Evolutionary conservation across 2,113 vertebrate genomes (phyloP), one percentile per base, ranked within the genome.

Genomic region (Motacilla tschutschensis): DNA sequence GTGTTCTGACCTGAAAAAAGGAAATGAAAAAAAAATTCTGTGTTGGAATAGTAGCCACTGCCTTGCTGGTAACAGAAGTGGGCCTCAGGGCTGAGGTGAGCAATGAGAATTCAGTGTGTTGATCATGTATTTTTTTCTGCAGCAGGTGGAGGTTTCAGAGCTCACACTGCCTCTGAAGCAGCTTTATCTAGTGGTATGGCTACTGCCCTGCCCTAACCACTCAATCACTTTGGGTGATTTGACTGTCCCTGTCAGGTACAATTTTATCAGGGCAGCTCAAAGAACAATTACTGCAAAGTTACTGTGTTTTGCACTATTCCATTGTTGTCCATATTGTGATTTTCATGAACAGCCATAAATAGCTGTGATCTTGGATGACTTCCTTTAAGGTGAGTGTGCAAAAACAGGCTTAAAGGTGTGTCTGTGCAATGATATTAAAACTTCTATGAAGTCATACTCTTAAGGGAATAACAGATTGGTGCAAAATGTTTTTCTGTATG

Each of bases 361-460:
- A 97, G 62, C 91, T 87, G 33, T 95, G 90, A 94, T 95, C 92
- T 95, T 95, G 90, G 83, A 69, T 94, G 65, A 70, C 85, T 88
- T 70, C 78, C 80, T 74, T 77, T 92, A 90, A 92, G 89, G 92
- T 92, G 90, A 57, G 57, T 72, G 51, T 86, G 72, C n/a, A 14
- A 84, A 91, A 89, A 92, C n/a, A 83, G 85, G 22, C 87, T 94
- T 81, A 92, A 74, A 94, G 76, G 53, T 91, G 58, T 85, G 64
- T 41, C 31, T 71, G 55, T 85, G 90, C 59, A 83, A 44, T 79
- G 24, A 10, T 83, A 71, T 51, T 91, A 88, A 87, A 66, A 65
- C 31, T 16, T 8, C 72, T 85, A 13, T 46, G 38, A 91, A 57
- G 51, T 41, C 33, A 22, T 84, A 22, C 40, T 65, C 55, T 85